phyloP scores from a whole-genome alignment of 1,140 invertebrate genomes.

The Euwallacea fornicatus region DNA sequence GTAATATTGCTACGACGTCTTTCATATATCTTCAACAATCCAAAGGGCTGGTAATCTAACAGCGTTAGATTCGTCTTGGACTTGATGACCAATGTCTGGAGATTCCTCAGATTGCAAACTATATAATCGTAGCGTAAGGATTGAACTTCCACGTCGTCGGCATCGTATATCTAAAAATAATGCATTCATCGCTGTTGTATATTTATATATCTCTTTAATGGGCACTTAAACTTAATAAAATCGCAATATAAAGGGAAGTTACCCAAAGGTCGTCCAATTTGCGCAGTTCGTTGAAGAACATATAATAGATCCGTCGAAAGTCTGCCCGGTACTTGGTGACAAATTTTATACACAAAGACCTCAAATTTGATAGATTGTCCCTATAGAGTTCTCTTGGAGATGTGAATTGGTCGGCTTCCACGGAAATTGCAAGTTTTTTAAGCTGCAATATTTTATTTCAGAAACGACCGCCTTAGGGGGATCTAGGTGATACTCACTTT shows the following conservation, averaged over 20 bases:
- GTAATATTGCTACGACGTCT: conserved; percentile 18
- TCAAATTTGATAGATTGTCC: conserved; percentile 21
- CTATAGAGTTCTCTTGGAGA: conserved; percentile 20
- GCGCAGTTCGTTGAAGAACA: conserved; percentile 36
- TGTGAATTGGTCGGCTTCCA: conserved; percentile 36
- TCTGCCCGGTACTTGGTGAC: conserved; percentile 29
- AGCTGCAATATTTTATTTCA: conserved; percentile 16
- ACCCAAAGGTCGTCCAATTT: conserved; percentile 37
- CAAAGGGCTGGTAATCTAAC: conserved; percentile 34
- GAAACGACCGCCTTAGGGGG: neutral
- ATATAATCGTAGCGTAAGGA: conserved; percentile 32
- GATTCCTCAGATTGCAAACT: conserved; percentile 28
- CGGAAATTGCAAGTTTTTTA: conserved; percentile 31
- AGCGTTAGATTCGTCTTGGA: conserved; percentile 33
- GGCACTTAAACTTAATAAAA: conserved; percentile 1
- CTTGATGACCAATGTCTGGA: conserved; percentile 36
- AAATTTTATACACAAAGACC: conserved; percentile 36
- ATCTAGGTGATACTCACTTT: conserved; percentile 16
- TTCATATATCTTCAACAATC: conserved; percentile 31
- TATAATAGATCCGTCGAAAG: conserved; percentile 31
- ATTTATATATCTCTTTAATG: conserved; percentile 8
- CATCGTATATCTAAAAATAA: conserved; percentile 29
- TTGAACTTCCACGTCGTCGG: conserved; percentile 21
- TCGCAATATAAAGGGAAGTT: conserved; percentile 4
- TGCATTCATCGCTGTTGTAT: neutral